phyloP scores from a whole-genome alignment of 2,113 vertebrate species.

The Acrocephalus kingi region DNA sequence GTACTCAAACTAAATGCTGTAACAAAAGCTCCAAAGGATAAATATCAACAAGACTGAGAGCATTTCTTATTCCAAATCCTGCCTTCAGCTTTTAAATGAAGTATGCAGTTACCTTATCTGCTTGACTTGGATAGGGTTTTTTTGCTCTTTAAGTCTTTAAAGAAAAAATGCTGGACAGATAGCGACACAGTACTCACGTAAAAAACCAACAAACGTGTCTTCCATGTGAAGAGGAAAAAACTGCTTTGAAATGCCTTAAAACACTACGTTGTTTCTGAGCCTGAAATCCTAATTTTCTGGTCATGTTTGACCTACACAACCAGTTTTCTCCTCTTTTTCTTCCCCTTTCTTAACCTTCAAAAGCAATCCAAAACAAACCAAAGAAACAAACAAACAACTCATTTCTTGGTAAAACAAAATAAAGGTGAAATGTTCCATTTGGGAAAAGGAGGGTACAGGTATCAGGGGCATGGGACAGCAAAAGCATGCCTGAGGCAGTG shows the following conservation, averaged over 20 bases:
- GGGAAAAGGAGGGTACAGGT: constrained; percentile 40
- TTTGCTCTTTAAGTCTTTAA: background rate
- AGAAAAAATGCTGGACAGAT: background rate
- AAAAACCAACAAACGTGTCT: background rate
- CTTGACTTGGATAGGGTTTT: background rate
- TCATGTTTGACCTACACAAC: background rate
- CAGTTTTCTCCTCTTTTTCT: constrained; percentile 20
- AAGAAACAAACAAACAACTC: constrained; percentile 39
- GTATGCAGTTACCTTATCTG: background rate
- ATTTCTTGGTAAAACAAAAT: constrained; percentile 44
- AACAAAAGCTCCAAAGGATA: background rate
- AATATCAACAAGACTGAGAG: background rate
- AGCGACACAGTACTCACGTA: background rate
- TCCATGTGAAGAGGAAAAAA: background rate
- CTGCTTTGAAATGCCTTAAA: background rate
- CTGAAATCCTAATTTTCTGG: background rate
- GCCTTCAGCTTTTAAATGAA: background rate
- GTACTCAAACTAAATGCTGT: background rate
- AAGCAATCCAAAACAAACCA: constrained; percentile 37
- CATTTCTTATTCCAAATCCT: background rate
- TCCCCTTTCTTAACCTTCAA: background rate
- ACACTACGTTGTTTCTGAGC: background rate
- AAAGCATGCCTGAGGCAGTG: constrained; percentile 64
- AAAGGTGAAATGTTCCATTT: constrained; percentile 44
- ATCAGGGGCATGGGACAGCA: constrained; percentile 42